Evolutionary conservation across 2,888 invertebrate genomes (phyloP), one percentile per base, ranked within the genome.

Genomic region (Entomobrya multifasciata): DNA sequence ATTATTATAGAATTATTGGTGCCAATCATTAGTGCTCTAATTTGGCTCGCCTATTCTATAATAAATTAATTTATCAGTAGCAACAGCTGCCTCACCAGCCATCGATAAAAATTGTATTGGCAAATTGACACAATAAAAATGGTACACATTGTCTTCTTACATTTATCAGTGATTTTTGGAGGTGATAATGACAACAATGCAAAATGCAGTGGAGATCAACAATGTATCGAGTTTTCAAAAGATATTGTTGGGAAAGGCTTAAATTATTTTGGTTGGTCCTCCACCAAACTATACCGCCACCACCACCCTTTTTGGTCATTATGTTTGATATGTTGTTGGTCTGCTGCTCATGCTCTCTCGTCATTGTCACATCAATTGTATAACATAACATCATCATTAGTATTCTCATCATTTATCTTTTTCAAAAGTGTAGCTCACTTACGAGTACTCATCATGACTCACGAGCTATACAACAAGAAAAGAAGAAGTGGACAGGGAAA

Each of bases 21-120:
- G 72, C 44, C 72, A 72, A 30, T 72, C 72, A 72, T 72, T 72
- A 72, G 27, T 27, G 13, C 49, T 13, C 52, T 72, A 52, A 52
- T 30, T 72, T 72, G 72, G 72, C 72, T 49, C 47, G 52, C 49
- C 49, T 49, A 25, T 44, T 44, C 22, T 22, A 36, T 36, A 72
- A 72, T 72, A 72, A 52, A 49, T 30, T 49, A 72, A 72, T 72
- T 72, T 49, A 72, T 20, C 41, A 44, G 22, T 13, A 30, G 67
- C 44, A 41, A n/a, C n/a, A n/a, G 13, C 49, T 10, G 10, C 65
- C 4, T 8, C 36, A 36, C 36, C 36, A 65, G 4, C 20, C 44
- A 67, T 17, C 22, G 44, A 67, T 41, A 44, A 67, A 65, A 41
- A 36, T n/a, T 60, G 67, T 44, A 67, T 67, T 41, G 44, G 67